These are phyloP conservation scores for Alosa alosa DNA, from an alignment of 2,113 vertebrate genomes.

Conservation along the genomic window DNA sequence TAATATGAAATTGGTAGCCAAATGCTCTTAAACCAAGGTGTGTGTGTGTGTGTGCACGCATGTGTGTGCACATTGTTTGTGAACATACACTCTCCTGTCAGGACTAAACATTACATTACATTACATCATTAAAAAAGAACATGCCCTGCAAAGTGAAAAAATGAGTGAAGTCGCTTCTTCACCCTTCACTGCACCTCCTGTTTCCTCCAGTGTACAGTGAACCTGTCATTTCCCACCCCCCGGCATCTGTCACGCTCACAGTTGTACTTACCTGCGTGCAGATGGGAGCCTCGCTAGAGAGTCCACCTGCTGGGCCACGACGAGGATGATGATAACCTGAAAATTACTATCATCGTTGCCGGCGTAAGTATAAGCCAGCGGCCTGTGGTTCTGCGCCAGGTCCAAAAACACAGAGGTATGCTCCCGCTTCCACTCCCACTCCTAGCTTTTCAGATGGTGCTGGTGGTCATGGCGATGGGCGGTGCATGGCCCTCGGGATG, in stretches of 20 bases:
- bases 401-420: constrained; percentile 24
- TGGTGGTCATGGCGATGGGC: constrained; percentile 43
- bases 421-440: background rate
- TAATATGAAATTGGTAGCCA: background rate
- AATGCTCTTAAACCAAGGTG: background rate
- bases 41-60: background rate
- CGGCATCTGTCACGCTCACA: constrained; percentile 58
- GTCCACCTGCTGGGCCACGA: constrained; percentile 61
- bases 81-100: background rate
- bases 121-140: background rate
- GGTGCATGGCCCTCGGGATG: constrained; percentile 52
- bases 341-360: constrained; percentile 67
- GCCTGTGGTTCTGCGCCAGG: constrained; percentile 46
- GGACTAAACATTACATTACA: background rate
- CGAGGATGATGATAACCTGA: constrained; percentile 59
- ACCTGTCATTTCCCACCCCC: constrained; percentile 35
- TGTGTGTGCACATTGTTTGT: background rate
- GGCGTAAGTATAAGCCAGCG: constrained; percentile 66
- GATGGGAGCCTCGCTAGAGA: constrained; percentile 44
- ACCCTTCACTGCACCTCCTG: constrained; percentile 13
- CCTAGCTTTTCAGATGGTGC: constrained; percentile 3
- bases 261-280: constrained; percentile 61
- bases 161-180: constrained; percentile 4
- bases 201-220: background rate
- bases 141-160: background rate